Base-by-base conservation (phyloP, 2,888 invertebrate species). In the Germaria angustata region DNA sequence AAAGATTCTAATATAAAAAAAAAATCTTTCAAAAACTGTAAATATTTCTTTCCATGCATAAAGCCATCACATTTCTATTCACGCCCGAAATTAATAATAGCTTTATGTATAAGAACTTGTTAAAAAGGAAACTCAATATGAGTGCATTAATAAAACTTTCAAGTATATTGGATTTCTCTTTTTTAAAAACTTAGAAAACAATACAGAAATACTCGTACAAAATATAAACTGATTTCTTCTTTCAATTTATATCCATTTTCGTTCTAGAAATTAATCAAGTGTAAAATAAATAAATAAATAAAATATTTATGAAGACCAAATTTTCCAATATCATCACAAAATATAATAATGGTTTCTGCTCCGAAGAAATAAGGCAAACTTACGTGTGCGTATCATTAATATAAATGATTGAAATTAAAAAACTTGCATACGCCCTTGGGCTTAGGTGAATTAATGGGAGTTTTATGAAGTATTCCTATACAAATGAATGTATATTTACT, bases 111-210 rank as follows among this genome's bases (percentile, higher is more conserved):
- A 22, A 2, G 24, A 65, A 34, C 22, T n/a, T n/a, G 46, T 3
- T 20, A 20, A 6, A 28, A 24, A 61, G 8, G 15, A n/a, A 49
- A 34, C 13, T 2, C 13, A 15, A 6, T 7, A 39, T 69, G 32
- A 46, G 55, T 61, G n/a, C n/a, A n/a, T n/a, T n/a, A n/a, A n/a
- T n/a, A n/a, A n/a, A n/a, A n/a, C n/a, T n/a, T n/a, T n/a, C n/a
- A n/a, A 75, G 49, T 20, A 7, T 28, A 73, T 73, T 39, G 49
- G 49, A n/a, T 65, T 65, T 34, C 55, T 71, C 51, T 76, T 63
- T 76, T 63, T 41, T 24, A 22, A 68, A 73, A 24, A 39, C 28
- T 5, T 11, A 0, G 11, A 20, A 61, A 61, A 15, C 1, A 69
- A 44, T 20, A 15, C 20, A 22, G 13, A 17, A 59, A 46, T 13